Evolutionary conservation across 1,140 invertebrate species (phyloP).

Genomic region (Xylocopa sonorina): DNA sequence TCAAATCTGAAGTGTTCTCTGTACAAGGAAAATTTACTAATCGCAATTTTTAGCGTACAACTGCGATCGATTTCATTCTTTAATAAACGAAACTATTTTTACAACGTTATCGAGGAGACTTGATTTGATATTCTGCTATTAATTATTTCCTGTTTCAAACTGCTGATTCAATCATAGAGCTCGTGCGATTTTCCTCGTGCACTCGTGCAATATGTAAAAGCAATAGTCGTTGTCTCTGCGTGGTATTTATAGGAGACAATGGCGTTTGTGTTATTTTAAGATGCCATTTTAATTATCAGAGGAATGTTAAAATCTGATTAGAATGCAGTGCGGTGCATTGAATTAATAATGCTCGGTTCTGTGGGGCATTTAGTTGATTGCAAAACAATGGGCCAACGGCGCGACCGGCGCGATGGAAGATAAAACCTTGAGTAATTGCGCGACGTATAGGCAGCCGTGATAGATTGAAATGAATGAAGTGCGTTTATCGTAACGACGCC

Average conservation of each 20-base stretch:
- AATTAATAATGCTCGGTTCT: constrained; percentile 1
- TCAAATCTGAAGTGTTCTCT: too few species aligned
- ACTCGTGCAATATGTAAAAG: too few species aligned
- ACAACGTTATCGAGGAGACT: too few species aligned
- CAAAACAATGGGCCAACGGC: constrained; percentile 9
- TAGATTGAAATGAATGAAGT: constrained; percentile 32
- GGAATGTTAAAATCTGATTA: not conserved
- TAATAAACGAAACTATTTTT: too few species aligned
- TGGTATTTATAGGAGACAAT: not conserved
- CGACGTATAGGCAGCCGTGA: constrained; percentile 6
- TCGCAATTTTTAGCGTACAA: too few species aligned
- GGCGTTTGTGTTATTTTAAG: not conserved
- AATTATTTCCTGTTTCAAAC: too few species aligned
- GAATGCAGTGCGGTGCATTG: not conserved
- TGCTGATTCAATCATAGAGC: too few species aligned
- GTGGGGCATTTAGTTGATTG: not conserved
- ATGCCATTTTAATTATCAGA: not conserved
- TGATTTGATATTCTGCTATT: too few species aligned
- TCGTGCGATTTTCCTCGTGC: too few species aligned
- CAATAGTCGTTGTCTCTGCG: too few species aligned
- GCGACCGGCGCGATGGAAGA: not conserved
- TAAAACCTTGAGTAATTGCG: constrained; percentile 39
- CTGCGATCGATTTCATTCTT: too few species aligned
- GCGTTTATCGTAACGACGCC: constrained; percentile 6
- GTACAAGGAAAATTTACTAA: too few species aligned